A percentile compares a stretch with the other conserved stretches of the same genome.
These are phyloP conservation scores for Leptopilina drosophilae DNA, from an alignment of 2,888 invertebrate species.

Conservation along the genomic window DNA sequence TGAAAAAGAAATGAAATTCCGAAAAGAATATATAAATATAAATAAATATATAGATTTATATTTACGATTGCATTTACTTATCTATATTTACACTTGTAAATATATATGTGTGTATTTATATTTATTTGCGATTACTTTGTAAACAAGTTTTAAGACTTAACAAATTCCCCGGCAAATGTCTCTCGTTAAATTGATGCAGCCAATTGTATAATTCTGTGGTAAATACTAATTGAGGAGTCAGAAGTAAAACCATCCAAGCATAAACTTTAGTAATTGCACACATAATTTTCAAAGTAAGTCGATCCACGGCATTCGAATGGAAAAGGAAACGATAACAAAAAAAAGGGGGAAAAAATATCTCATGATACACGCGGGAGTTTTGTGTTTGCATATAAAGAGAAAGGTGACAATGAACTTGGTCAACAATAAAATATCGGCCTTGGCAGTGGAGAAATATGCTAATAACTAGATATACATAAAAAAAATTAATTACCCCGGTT, in stretches of 20 bases:
- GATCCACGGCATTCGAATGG: background rate
- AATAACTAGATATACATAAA: too few relatives aligned
- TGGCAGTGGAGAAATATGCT: constrained; percentile 2
- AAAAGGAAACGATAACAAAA: background rate
- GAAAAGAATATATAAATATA: too few relatives aligned
- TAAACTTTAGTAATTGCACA: constrained; percentile 28
- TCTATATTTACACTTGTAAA: too few relatives aligned
- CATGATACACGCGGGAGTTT: too few relatives aligned
- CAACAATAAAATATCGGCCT: constrained; percentile 19
- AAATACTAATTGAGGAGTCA: constrained; percentile 5
- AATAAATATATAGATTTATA: too few relatives aligned
- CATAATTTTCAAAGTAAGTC: constrained; percentile 13
- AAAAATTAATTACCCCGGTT: background rate
- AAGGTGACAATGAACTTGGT: constrained; percentile 22
- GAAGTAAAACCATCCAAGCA: constrained; percentile 26
- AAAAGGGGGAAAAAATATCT: background rate
- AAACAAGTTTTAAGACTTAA: background rate
- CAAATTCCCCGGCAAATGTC: background rate
- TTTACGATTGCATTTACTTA: too few relatives aligned
- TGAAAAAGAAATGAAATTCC: too few relatives aligned
- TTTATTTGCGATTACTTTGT: background rate
- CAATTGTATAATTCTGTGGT: constrained; percentile 26
- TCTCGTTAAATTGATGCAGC: constrained; percentile 20
- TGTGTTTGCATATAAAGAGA: background rate
- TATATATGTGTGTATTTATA: too few relatives aligned